phyloP scores from a whole-genome alignment of 2,888 invertebrate species.

The Oscheius myriophilus region DNA sequence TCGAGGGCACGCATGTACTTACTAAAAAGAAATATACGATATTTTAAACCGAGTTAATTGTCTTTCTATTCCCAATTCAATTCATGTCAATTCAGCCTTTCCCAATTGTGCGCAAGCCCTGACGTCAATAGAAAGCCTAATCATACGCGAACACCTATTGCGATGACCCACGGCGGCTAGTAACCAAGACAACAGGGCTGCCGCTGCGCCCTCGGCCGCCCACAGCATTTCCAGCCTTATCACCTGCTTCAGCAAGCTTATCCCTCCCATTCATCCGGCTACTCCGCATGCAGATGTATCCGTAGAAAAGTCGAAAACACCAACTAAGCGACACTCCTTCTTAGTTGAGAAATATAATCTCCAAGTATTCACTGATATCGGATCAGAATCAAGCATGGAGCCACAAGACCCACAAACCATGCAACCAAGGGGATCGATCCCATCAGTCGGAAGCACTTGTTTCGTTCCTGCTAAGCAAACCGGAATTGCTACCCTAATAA shows the following conservation, averaged over 20 bases:
- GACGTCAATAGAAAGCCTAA: background rate
- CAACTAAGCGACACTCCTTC: conserved; percentile 8
- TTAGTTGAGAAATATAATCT: conserved; percentile 20
- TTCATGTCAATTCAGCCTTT: background rate
- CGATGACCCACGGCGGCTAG: conserved; percentile 30
- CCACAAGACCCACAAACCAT: conserved; percentile 9
- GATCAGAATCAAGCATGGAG: conserved; percentile 13
- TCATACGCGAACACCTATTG: conserved; percentile 18
- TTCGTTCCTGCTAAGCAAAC: conserved; percentile 45
- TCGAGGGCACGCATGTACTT: conserved; percentile 98
- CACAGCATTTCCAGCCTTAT: conserved; percentile 29
- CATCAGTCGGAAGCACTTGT: conserved; percentile 36
- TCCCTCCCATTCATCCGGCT: conserved; percentile 3
- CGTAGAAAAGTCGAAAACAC: background rate
- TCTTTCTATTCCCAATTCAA: background rate
- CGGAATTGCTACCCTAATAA: conserved; percentile 48
- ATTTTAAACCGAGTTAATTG: background rate
- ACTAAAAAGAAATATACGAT: conserved; percentile 71
- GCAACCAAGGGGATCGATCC: background rate
- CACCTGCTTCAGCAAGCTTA: conserved; percentile 25
- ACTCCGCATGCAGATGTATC: conserved; percentile 13
- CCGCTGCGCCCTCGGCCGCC: conserved; percentile 14
- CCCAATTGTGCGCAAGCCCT: background rate
- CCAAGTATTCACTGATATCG: conserved; percentile 2
- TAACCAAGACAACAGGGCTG: conserved; percentile 30